Conservation (phyloP, 2,113 vertebrate species). For the Psilopogon haemacephalus region DNA sequence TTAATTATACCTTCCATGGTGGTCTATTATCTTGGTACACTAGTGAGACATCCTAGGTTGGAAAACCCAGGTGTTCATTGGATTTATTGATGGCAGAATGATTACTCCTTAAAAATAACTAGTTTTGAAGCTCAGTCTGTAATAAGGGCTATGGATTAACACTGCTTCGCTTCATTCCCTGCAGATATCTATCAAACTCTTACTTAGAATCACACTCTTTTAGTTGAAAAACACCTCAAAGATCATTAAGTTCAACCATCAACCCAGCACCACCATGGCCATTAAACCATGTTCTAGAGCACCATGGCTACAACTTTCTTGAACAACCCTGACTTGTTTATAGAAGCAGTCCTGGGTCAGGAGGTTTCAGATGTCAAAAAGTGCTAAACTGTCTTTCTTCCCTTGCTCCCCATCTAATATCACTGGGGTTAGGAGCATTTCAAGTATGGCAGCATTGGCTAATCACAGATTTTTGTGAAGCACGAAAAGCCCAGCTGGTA, state of each 20-base stretch:
- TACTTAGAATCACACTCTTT: no score
- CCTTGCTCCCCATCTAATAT: background rate
- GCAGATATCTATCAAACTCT: background rate
- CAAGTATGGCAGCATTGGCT: background rate
- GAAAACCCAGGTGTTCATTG: background rate
- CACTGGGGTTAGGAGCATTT: background rate
- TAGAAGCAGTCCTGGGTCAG: background rate
- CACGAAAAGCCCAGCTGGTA: background rate
- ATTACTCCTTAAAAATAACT: background rate
- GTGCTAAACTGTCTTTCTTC: background rate
- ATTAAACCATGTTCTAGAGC: no score
- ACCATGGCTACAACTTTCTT: no score
- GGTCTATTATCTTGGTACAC: background rate
- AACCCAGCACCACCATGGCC: no score
- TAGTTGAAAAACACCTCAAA: no score
- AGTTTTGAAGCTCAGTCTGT: background rate
- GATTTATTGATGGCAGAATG: slow-evolving; percentile 11
- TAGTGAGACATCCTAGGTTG: background rate
- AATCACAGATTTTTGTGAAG: background rate
- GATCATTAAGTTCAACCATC: no score
- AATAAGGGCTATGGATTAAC: background rate
- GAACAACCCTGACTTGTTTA: background rate
- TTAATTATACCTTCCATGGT: slow-evolving; percentile 2
- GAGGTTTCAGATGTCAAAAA: background rate
- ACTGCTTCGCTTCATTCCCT: background rate